phyloP scores from a whole-genome alignment of 2,888 invertebrate genomes.

The Pinctada fucata region DNA sequence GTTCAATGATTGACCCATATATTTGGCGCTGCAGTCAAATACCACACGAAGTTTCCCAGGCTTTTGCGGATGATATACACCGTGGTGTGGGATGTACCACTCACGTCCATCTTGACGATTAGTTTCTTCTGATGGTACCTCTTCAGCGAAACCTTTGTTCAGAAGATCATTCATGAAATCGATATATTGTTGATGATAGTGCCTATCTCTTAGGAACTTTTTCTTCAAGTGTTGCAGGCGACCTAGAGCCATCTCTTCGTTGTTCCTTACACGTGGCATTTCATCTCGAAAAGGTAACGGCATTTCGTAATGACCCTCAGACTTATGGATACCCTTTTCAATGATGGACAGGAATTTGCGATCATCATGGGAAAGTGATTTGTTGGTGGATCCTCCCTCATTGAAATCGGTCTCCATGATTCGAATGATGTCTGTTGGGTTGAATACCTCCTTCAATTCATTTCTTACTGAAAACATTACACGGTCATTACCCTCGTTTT shows the following conservation, averaged over 20 bases:
- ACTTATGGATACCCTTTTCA: background rate
- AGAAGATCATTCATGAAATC: constrained; percentile 37
- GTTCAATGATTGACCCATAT: constrained; percentile 37
- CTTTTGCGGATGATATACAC: constrained; percentile 43
- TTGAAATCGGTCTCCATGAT: constrained; percentile 7
- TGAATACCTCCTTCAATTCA: background rate
- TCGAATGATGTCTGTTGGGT: background rate
- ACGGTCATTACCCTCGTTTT: background rate
- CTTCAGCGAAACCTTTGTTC: constrained; percentile 29
- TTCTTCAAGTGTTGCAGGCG: background rate
- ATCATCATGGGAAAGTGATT: constrained; percentile 11
- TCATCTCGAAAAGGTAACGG: constrained; percentile 37
- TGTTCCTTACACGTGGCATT: constrained; percentile 6
- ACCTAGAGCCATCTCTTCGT: constrained; percentile 19
- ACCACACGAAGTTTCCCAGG: constrained; percentile 42
- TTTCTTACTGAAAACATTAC: background rate
- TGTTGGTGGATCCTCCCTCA: background rate
- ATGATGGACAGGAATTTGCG: constrained; percentile 3
- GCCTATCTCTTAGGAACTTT: constrained; percentile 5
- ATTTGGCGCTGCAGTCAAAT: constrained; percentile 41
- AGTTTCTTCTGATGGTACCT: constrained; percentile 11
- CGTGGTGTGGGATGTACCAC: constrained; percentile 48
- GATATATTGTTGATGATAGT: constrained; percentile 16
- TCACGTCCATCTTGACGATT: constrained; percentile 12
- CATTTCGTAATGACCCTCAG: constrained; percentile 39